Conservation (phyloP, 2,797 vertebrate species). For the Falco novaeseelandiae region DNA sequence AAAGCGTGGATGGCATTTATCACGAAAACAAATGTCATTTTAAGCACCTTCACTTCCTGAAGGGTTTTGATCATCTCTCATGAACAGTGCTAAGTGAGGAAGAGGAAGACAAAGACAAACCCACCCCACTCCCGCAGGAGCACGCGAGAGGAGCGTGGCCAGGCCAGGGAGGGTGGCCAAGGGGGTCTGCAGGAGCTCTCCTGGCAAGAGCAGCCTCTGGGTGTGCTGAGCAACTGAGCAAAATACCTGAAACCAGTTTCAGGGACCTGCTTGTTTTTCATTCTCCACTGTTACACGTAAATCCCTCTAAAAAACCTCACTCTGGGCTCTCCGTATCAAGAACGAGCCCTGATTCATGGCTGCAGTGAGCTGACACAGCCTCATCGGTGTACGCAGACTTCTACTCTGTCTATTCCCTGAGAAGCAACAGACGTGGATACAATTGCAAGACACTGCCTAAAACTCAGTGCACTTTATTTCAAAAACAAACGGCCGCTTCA, state of each 20-base stretch:
- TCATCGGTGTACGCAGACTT: accelerated
- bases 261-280: background rate
- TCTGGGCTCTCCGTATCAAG: background rate
- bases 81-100: background rate
- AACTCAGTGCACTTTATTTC: background rate
- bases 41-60: background rate
- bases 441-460: background rate
- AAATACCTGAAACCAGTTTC: background rate
- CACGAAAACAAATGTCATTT: background rate
- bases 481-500: background rate
- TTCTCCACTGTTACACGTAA: background rate
- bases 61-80: background rate
- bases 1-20: background rate
- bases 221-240: background rate
- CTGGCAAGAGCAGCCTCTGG: background rate
- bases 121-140: background rate
- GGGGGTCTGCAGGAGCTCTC: background rate
- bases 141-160: background rate
- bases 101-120: background rate
- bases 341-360: accelerated
- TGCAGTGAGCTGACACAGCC: background rate
- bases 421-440: background rate
- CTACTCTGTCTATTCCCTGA: background rate
- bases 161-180: background rate
- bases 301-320: background rate